phyloP scores from a whole-genome alignment of 2,888 invertebrate species.

The Drosophila prolongata region DNA sequence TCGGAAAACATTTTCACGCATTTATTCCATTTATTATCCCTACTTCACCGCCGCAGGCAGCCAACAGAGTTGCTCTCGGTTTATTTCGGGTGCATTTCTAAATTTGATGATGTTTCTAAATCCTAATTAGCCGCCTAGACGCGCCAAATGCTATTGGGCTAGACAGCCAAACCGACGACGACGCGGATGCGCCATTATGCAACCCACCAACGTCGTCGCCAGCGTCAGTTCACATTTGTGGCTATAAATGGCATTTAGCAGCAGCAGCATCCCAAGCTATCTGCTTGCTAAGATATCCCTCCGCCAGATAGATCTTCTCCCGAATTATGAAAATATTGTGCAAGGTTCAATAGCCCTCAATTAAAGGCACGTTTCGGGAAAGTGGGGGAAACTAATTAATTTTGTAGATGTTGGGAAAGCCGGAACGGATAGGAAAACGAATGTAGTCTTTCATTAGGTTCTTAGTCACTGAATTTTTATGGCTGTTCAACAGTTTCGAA shows the following conservation, averaged over 20 bases:
- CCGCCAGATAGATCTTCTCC: conserved; percentile 14
- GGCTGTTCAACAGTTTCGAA: conserved; percentile 11
- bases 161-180: conserved; percentile 48
- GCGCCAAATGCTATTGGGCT: conserved; percentile 69
- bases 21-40: conserved; percentile 75
- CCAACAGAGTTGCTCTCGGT: conserved; percentile 43
- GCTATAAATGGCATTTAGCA: conserved; percentile 76
- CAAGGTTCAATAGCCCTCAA: conserved; percentile 74
- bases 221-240: conserved; percentile 69
- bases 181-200: conserved; percentile 59
- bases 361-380: conserved; percentile 42
- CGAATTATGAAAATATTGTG: conserved; percentile 77
- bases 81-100: conserved; percentile 75
- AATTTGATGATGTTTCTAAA: conserved; percentile 78
- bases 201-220: conserved; percentile 51
- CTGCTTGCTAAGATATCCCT: conserved; percentile 16
- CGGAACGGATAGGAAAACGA: conserved; percentile 15
- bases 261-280: conserved; percentile 32
- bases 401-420: conserved; percentile 31
- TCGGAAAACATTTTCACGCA: conserved; percentile 70
- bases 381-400: conserved; percentile 37
- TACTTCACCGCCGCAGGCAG: conserved; percentile 29
- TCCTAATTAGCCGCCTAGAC: conserved; percentile 73
- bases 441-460: conserved; percentile 27
- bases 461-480: conserved; percentile 20